Evolutionary conservation across 2,888 invertebrate genomes (phyloP), one percentile per base, ranked within the genome.

Genomic region (Drosophila lutescens): DNA sequence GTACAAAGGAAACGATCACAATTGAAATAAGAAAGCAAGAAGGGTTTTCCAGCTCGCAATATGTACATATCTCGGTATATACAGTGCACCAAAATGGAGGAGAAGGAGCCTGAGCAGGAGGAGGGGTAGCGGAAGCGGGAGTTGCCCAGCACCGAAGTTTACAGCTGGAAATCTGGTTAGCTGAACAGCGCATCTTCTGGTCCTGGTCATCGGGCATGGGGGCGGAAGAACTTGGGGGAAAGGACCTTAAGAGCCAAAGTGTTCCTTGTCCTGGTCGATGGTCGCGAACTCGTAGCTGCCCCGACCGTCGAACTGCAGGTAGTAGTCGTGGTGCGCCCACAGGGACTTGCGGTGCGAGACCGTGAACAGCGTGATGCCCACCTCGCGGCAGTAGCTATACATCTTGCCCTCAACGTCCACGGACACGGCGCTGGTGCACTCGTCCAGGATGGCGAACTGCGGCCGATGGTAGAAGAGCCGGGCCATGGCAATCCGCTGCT

Each of bases 401-500:
- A 99, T 99, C 78, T 95, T 96, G 32, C 98, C 98, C 91, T 99
- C 99, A 0, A 99, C 99, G 91, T 99, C 99, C 0, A 99, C 98
- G 53, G 98, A 98, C 0, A 99, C 99, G 0, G 99, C 99, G 91
- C 98, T 98, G 1, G 99, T 99, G 91, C 99, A 99, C 92, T 99
- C 99, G 90, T 99, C 99, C 81, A 99, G 93, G 88, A 99, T 99
- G 12, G 99, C 99, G 93, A 99, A 99, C 93, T 99, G 98, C 0
- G 99, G 99, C 90, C 95, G 95, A 92, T 99, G 98, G 93, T 99
- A 99, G 93, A 99, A 98, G 74, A 99, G 93, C 15, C 99, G 94
- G 13, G 99, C 98, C 99, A 99, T 99, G 94, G 99, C 99, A 84
- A 99, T 96, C 89, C 99, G 93, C 92, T 99, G 99, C 90, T 99